These are phyloP conservation scores for Heterohyrax brucei DNA, from an alignment of 2,797 vertebrate species.

Conservation along the genomic window DNA sequence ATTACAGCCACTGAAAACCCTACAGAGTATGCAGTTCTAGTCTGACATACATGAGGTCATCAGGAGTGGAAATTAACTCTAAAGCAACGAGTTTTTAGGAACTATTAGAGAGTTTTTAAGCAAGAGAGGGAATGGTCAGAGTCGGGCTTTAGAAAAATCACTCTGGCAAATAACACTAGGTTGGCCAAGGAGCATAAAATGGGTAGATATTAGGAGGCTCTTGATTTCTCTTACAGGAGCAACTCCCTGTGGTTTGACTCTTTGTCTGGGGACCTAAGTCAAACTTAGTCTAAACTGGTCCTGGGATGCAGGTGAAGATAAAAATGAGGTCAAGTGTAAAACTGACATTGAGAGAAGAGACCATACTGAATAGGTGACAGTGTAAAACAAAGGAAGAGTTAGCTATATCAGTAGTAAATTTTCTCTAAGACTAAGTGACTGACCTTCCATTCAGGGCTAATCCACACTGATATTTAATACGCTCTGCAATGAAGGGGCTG, in stretches of 20 bases:
- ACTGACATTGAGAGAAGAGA: neutral
- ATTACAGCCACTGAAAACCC: neutral
- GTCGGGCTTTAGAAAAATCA: conserved; percentile 50
- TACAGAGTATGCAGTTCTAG: neutral
- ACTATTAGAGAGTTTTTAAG: conserved; percentile 58
- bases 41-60: neutral
- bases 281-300: conserved; percentile 51
- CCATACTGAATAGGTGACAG: neutral
- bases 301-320: neutral
- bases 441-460: neutral
- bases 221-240: neutral
- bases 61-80: neutral
- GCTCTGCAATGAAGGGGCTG: neutral
- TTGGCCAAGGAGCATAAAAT: conserved; percentile 57
- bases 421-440: conserved; percentile 46
- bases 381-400: conserved; percentile 19
- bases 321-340: conserved; percentile 9
- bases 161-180: conserved; percentile 30
- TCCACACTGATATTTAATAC: neutral
- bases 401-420: conserved; percentile 54
- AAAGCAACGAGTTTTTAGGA: neutral
- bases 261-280: conserved; percentile 28
- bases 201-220: neutral
- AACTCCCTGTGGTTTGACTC: conserved; percentile 25
- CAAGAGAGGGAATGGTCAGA: conserved; percentile 27